Base-by-base conservation (phyloP, 2,888 invertebrate species). In the Deilephila porcellus region DNA sequence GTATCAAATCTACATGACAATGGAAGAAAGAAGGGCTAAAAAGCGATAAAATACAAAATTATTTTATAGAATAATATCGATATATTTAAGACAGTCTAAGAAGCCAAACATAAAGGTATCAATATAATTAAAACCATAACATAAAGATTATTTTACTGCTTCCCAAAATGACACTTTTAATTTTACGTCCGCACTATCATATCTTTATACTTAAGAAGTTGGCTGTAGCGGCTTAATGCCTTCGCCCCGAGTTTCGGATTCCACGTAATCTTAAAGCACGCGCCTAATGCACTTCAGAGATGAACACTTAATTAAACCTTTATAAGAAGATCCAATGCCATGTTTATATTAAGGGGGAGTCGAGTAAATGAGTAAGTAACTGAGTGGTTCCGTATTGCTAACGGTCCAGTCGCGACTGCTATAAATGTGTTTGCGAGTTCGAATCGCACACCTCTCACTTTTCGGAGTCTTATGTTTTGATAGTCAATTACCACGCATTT, bases 221-320 rank as follows among this genome's bases (percentile, higher is more conserved):
- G 52, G 7, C 45, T 25, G 11, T 17, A 25, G 52, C 45, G 52
- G 14, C 63, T 73, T 73, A 71, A 73, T 62, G 70, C 63, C 34
- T 56, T 60, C 34, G 63, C 45, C 52, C 25, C 25, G 17, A n/a
- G 17, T 45, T n/a, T 56, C 77, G 81, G 83, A 82, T 85, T 81
- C 77, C 74, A 75, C 75, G 80, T 90, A 91, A 90, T 88, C 87
- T 84, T 82, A 75, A 83, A 82, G 83, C 89, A 88, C 89, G 89
- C 86, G 85, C 81, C 82, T 86, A 86, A 87, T 85, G 85, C 83
- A 84, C 82, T 83, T 78, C 82, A 82, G 83, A 83, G 83, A 79
- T 80, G 82, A 85, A 84, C 83, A 84, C 88, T 90, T 93, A 90
- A 93, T 94, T 93, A 92, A 92, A 91, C 90, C 86, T 86, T 86